Percentiles rank a stretch among this genome's conserved stretches.
Evolutionary conservation across 1,140 invertebrate species (phyloP).

Genomic region (Choristoneura fumiferana): DNA sequence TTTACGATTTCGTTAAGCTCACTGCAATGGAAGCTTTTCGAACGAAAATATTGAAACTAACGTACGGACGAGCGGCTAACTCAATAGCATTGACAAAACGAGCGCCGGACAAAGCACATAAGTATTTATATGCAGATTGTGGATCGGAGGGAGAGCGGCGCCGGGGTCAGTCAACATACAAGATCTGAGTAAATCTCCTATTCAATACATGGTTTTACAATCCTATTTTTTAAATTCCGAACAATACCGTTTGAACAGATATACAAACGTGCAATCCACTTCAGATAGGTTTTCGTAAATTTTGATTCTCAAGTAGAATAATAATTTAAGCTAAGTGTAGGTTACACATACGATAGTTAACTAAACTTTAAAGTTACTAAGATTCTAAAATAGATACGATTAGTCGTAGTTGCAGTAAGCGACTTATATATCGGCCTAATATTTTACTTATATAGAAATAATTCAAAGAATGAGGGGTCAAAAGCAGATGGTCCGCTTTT

Average conservation of each 20-base stretch:
- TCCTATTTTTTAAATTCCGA: neutral
- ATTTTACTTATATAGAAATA: constrained; percentile 71
- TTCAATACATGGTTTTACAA: constrained; percentile 10
- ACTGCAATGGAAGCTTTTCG: constrained; percentile 17
- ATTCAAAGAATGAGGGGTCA: constrained; percentile 77
- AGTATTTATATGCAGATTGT: constrained; percentile 26
- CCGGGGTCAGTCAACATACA: constrained; percentile 20
- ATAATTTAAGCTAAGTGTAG: too few relatives aligned
- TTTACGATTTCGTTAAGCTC: constrained; percentile 7
- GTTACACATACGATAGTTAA: too few relatives aligned
- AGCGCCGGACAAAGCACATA: constrained; percentile 18
- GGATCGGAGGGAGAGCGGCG: constrained; percentile 3
- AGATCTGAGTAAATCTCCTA: constrained; percentile 26
- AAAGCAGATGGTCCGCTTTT: constrained; percentile 77
- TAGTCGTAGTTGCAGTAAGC: neutral
- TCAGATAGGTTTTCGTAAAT: too few relatives aligned
- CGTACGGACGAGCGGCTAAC: constrained; percentile 20
- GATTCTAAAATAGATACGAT: too few relatives aligned
- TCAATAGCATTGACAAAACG: constrained; percentile 27
- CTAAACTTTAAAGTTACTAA: too few relatives aligned
- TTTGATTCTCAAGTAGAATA: too few relatives aligned
- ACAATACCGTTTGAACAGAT: neutral
- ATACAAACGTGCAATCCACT: neutral
- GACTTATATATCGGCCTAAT: constrained; percentile 41
- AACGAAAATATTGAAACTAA: constrained; percentile 19